phyloP scores from a whole-genome alignment of 1,140 invertebrate species.

The Bombus cullumanus region DNA sequence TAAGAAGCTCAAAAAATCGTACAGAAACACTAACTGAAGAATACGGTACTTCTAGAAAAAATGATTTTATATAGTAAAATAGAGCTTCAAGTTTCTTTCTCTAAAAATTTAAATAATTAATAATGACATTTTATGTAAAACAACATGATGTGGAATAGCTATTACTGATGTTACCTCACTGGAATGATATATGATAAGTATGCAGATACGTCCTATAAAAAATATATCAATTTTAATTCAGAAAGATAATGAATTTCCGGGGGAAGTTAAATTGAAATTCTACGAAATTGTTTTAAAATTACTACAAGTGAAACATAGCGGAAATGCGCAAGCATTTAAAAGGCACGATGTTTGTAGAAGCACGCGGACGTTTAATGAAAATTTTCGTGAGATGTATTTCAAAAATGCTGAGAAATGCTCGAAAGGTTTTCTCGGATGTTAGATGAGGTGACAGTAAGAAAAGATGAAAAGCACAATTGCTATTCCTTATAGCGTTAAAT shows the following conservation, averaged over 20 bases:
- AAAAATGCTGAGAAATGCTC: neutral
- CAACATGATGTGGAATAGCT: neutral
- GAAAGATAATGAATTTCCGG: neutral
- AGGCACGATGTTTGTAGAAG: neutral
- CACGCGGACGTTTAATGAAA: neutral
- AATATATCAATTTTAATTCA: neutral
- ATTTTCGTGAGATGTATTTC: neutral
- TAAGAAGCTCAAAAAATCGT: neutral
- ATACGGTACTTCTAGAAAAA: neutral
- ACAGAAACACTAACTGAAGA: neutral
- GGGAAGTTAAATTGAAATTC: neutral
- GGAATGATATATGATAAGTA: neutral
- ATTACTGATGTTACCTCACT: neutral
- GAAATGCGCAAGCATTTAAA: neutral
- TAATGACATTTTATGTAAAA: neutral
- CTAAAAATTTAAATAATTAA: neutral
- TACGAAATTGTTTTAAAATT: neutral
- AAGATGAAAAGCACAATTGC: conserved; percentile 27
- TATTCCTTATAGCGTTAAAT: conserved; percentile 15
- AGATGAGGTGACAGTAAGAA: conserved; percentile 22
- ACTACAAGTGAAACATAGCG: neutral
- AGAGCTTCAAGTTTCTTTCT: neutral
- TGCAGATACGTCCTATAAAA: neutral
- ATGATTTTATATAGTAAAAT: neutral
- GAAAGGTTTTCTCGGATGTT: neutral